Base-by-base conservation (phyloP, 2,888 invertebrate genomes). In the Hermodice carunculata region DNA sequence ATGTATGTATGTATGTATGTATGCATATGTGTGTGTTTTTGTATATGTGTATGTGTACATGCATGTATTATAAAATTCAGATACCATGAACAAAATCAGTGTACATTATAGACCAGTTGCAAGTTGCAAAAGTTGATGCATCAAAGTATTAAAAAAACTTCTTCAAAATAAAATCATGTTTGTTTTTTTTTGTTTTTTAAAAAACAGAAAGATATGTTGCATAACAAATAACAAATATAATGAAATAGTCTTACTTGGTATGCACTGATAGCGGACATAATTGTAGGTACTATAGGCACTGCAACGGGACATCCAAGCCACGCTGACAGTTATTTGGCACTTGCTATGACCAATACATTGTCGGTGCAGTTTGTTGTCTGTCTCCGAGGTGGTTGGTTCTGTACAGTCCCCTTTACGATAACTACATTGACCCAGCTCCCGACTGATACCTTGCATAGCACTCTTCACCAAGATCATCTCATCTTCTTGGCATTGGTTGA, bases 251-350 rank as follows among this genome's bases (percentile, higher is more conserved):
- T 43, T 51, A 67, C 67, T 26, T 28, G 64, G 61, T 1, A 67
- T 42, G 51, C 68, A 68, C 54, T 61, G 60, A 44, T 68, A 68
- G 37, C 58, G 44, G 61, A 61, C 68, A 32, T 48, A 57, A 53
- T 65, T 66, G 37, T 68, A 68, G 29, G 31, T 46, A 43, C 61
- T 65, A 62, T 68, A 66, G 22, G 63, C 68, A 22, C 34, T 61
- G 42, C 68, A 68, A 29, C 42, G 42, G 22, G 40, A 51, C 65
- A 68, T 65, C 68, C 68, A 68, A 3, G 53, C 52, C 26, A 61
- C 53, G 37, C 58, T 44, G 17, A 66, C 65, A 14, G 61, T 46
- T n/a, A 68, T 56, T 17, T 34, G 22, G 29, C 68, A 68, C 6
- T 59, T 24, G n/a, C n/a, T n/a, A 1, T n/a, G 28, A 28, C 66